Base-by-base conservation (phyloP, 2,113 vertebrate genomes). In the Shinisaurus crocodilurus region DNA sequence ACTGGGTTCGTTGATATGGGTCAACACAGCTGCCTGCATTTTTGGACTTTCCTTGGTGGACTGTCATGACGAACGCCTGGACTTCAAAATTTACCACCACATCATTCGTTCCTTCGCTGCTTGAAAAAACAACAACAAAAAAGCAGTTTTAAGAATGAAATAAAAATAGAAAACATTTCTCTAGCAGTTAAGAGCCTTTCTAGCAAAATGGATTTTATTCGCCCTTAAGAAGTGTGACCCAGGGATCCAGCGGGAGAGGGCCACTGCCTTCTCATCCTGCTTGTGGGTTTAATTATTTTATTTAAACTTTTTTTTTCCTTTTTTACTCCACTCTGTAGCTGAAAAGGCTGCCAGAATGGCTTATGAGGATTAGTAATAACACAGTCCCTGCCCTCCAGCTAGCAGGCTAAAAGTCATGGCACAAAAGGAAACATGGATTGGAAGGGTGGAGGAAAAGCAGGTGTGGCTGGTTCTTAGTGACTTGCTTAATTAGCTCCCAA, bases 151-250 rank as follows among this genome's bases (percentile, higher is more conserved):
- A 32, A 10, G 48, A 79, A 34, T 40, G 40, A 50, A 4, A 32
- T 6, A 80, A 80, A 34, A 54, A 1, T 10, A 50, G 12, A 27
- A 27, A n/a, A 2, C 60, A 63, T 63, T 63, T 63, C 60, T 63
- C 60, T 20, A 63, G 20, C 60, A 63, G 60, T 63, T 13, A 25
- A 43, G 29, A 57, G 9, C 25, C 48, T 12, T 25, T n/a, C 10
- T 12, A 10, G 6, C 43, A 50, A 23, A 25, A 67, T n/a, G 67
- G 1, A 86, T 91, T 74, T 48, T 43, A 54, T 74, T 6, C 16
- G 43, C 0, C 0, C n/a, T 43, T 0, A 0, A 32, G 27, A 6
- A 10, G 75, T 20, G 10, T 18, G 16, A 80, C 40, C 1, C 7
- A 45, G 40, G 40, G 0, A 37, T 23, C 72, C 72, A 37, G 72